A percentile compares a stretch with the other conserved stretches of the same genome.
Evolutionary conservation across 2,888 invertebrate species (phyloP).

Genomic region (Congeria kusceri): DNA sequence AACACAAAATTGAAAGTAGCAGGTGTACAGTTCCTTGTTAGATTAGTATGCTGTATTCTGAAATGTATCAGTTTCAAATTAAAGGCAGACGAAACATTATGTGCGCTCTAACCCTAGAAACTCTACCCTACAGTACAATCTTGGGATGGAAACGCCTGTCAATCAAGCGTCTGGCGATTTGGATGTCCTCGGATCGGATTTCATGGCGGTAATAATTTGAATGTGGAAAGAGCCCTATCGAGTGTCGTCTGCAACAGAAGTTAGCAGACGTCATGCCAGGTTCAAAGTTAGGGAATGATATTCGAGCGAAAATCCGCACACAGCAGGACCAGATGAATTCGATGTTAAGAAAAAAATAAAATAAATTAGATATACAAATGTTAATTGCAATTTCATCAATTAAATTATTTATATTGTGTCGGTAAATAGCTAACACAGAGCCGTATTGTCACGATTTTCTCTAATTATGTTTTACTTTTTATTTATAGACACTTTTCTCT

Average conservation of each 20-base stretch:
- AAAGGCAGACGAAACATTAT: conserved; percentile 55
- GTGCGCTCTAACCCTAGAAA: conserved; percentile 52
- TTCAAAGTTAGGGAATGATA: conserved; percentile 33
- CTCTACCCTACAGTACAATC: conserved; percentile 38
- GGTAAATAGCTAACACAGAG: no score
- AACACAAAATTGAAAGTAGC: conserved; percentile 52
- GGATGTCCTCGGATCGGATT: conserved; percentile 49
- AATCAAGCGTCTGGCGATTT: conserved; percentile 53
- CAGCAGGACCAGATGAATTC: no score
- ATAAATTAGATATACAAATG: no score
- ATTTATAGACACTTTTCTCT: no score
- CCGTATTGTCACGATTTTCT: no score
- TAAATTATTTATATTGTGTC: no score
- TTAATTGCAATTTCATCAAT: no score
- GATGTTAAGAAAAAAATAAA: no score
- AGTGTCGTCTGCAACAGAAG: conserved; percentile 49
- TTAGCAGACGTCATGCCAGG: conserved; percentile 42
- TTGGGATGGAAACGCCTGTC: conserved; percentile 50
- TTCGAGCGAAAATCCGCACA: no score
- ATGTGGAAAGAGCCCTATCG: conserved; percentile 38
- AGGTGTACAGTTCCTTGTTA: conserved; percentile 53
- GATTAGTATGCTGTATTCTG: conserved; percentile 56
- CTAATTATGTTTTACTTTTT: no score
- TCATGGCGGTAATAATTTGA: conserved; percentile 63
- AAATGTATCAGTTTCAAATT: conserved; percentile 64